A percentile compares a stretch with the other conserved stretches of the same genome.
These are phyloP conservation scores for Heterohyrax brucei DNA, from an alignment of 2,797 vertebrate genomes.

Conservation along the genomic window DNA sequence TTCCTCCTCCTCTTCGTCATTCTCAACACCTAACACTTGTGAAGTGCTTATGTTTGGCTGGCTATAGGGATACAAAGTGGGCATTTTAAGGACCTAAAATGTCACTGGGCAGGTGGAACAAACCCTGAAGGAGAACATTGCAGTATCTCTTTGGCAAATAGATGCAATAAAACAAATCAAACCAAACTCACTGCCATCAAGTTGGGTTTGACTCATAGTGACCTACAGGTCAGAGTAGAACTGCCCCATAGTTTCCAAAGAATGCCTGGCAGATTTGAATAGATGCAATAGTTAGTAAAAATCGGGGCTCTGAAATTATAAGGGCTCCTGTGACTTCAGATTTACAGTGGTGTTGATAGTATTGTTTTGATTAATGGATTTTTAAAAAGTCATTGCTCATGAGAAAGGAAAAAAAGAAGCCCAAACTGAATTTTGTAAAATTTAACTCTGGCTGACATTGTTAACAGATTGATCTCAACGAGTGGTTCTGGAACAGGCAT, in stretches of 20 bases:
- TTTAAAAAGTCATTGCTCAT: background rate
- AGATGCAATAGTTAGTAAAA: no score
- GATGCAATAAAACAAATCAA: no score
- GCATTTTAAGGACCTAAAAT: no score
- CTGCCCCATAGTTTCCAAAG: no score
- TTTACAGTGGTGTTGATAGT: background rate
- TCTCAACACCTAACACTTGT: background rate
- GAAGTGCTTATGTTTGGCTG: background rate
- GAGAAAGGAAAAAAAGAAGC: background rate
- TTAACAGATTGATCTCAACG: background rate
- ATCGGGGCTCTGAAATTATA: no score
- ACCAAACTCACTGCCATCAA: no score
- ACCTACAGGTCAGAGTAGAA: no score
- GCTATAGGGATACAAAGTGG: background rate
- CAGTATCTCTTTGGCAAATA: no score
- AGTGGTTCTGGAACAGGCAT: background rate
- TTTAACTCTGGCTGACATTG: background rate
- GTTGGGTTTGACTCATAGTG: no score
- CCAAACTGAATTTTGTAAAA: background rate
- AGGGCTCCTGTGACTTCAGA: background rate
- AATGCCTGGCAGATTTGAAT: no score
- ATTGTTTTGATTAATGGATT: background rate
- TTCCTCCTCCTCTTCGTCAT: background rate
- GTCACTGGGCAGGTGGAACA: no score
- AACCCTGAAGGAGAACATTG: no score